Evolutionary conservation across 2,113 vertebrate genomes (phyloP), one percentile per base, ranked within the genome.

Genomic region (Amphiprion ocellaris): DNA sequence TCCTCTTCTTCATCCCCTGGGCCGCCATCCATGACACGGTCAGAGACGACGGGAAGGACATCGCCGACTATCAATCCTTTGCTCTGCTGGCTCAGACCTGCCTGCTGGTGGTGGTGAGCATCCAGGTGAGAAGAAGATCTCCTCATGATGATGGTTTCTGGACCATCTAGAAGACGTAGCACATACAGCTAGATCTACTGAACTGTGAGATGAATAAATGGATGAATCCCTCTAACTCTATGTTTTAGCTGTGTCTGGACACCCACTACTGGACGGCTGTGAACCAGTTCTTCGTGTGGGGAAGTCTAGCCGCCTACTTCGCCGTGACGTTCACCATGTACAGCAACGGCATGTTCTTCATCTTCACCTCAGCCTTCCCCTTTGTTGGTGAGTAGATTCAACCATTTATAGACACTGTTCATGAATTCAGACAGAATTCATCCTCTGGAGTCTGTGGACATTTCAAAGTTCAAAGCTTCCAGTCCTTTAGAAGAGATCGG

Each of bases 281-380:
- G 74, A 99, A 96, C 90, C 98, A 99, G 71, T 94, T 99, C 79
- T 96, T 98, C 80, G 94, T 96, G 56, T 99, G 98, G 97, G 97
- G 98, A 37, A 99, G 97, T 93, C 94, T 99, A 85, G 95, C 96
- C 1, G 90, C 95, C 65, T 99, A 97, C 92, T 98, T 99, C 61
- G 95, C 96, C 50, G 86, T 97, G 85, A 95, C 95, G 1, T 96
- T 98, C 88, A 96, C 97, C 79, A 96, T 98, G 95, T 97, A 96
- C 79, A 99, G 97, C 85, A 96, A 97, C 0, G 97, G 96, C 91
- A 96, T 97, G 94, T 99, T 96, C 80, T 83, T 96, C 83, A 93
- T 96, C 78, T 96, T 97, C 90, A 96, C 97, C 10, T 95, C 91
- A 2, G 39, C 85, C 17, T 99, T 99, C 91, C 96, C 96, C 2